Conservation (phyloP, 2,113 vertebrate genomes). For the Machaerirhynchus nigripectus region DNA sequence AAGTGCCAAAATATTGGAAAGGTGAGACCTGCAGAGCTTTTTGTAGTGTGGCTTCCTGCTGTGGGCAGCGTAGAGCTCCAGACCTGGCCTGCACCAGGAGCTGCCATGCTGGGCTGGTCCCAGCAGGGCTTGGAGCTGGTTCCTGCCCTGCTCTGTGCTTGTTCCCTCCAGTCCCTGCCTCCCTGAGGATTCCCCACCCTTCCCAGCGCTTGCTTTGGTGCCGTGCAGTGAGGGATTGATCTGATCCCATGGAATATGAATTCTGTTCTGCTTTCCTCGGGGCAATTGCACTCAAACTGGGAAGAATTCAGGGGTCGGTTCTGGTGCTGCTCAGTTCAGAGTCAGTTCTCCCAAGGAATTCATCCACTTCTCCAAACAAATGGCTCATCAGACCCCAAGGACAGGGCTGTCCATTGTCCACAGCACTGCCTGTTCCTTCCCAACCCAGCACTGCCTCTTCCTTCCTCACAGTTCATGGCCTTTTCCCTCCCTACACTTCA, state of each 20-base stretch:
- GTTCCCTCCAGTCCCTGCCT: neutral
- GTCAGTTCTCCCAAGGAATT: too few relatives aligned
- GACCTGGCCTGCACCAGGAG: neutral
- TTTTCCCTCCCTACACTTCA: too few relatives aligned
- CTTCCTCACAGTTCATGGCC: neutral
- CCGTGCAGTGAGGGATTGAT: neutral
- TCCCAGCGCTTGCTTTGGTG: neutral
- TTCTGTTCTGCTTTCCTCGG: neutral
- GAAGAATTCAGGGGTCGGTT: too few relatives aligned
- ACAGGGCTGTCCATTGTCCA: neutral
- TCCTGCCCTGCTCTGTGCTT: neutral
- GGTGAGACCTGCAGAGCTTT: neutral
- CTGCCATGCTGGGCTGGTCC: neutral
- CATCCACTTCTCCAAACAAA: neutral
- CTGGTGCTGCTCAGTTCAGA: neutral
- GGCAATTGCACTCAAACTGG: neutral
- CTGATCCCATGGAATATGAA: neutral
- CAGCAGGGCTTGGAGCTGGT: neutral
- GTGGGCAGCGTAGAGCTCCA: neutral
- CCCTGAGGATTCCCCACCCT: neutral
- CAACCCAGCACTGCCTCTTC: neutral
- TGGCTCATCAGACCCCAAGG: neutral
- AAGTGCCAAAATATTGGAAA: neutral
- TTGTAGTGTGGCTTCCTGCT: neutral
- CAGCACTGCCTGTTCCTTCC: neutral